Evolutionary conservation across 1,140 invertebrate species (phyloP).

Genomic region (Aphaenogaster ashmeadi): DNA sequence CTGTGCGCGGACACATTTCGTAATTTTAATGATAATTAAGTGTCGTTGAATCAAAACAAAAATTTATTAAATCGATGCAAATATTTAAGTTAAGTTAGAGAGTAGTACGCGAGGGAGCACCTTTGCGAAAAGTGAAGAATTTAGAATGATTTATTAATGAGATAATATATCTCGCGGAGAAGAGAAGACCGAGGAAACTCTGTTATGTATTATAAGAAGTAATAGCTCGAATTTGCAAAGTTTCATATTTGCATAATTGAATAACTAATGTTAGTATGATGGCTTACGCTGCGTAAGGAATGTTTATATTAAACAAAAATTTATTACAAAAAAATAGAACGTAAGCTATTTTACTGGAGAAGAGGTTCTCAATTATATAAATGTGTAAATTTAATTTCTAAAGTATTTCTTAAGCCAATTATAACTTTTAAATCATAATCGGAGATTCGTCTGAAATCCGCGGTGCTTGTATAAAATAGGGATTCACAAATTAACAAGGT

Average conservation of each 20-base stretch:
- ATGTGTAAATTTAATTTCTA: neutral
- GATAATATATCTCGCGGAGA: neutral
- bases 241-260: slow-evolving; percentile 15
- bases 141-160: slow-evolving; percentile 22
- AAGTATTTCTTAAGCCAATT: neutral
- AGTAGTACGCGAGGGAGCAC: neutral
- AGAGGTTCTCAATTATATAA: neutral
- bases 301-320: slow-evolving; percentile 1
- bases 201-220: neutral
- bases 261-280: neutral
- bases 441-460: neutral
- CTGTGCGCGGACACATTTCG: neutral
- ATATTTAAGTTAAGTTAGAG: neutral
- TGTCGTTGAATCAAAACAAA: neutral
- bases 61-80: neutral
- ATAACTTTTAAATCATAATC: neutral
- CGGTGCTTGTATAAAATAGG: neutral
- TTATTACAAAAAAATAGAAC: neutral
- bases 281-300: neutral
- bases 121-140: neutral
- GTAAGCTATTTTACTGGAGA: neutral
- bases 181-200: neutral
- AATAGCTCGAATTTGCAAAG: neutral
- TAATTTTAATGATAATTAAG: slow-evolving; percentile 32
- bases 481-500: slow-evolving; percentile 13